Conservation (phyloP, 2,888 invertebrate species). For the Netelia virgata region DNA sequence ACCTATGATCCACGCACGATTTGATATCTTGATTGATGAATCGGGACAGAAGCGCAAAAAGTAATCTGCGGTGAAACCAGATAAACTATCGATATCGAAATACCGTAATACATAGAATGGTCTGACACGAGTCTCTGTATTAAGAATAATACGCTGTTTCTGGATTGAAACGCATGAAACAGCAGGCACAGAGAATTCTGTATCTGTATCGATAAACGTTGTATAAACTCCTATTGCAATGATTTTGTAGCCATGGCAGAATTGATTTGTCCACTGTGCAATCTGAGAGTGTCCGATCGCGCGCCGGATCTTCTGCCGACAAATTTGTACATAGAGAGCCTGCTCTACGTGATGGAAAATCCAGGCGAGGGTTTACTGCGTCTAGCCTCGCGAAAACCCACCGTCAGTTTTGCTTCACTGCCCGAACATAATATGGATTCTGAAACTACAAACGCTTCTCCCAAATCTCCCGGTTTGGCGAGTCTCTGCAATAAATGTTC, state of each 20-base stretch:
- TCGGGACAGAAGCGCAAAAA: neutral
- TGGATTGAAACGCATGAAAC: neutral
- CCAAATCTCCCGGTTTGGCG: constrained; percentile 25
- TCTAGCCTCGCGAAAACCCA: constrained; percentile 61
- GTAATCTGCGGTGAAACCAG: neutral
- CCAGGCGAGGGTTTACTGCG: constrained; percentile 65
- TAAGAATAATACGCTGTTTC: neutral
- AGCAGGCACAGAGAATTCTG: neutral
- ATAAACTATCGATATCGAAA: constrained; percentile 17
- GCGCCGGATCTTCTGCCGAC: constrained; percentile 87
- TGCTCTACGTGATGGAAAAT: constrained; percentile 86
- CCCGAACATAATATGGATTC: constrained; percentile 76
- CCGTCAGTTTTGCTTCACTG: constrained; percentile 72
- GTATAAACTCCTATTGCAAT: neutral
- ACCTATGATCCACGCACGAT: neutral
- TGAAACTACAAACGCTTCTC: constrained; percentile 58
- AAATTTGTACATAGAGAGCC: constrained; percentile 89
- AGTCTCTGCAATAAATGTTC: constrained; percentile 83
- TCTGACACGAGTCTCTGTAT: constrained; percentile 21
- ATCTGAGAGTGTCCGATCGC: constrained; percentile 85
- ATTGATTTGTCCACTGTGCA: constrained; percentile 88
- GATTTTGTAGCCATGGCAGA: constrained; percentile 55
- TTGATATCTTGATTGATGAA: neutral
- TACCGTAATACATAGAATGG: neutral
- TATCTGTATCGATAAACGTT: neutral